These are phyloP conservation scores for Clarias platycephalus DNA, from an alignment of 2,797 vertebrate species.

Conservation along the genomic window DNA sequence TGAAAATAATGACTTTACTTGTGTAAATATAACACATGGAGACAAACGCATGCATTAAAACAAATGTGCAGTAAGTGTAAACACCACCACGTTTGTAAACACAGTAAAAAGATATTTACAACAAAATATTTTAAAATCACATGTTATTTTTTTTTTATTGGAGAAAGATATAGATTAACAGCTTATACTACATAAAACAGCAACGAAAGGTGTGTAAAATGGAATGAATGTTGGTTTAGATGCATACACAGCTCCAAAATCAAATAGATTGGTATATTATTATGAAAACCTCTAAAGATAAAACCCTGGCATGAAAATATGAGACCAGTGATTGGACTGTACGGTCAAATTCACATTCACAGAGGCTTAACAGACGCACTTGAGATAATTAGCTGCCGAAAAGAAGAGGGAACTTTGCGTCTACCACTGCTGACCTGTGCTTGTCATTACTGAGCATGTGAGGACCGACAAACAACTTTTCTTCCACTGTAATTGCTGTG, in stretches of 20 bases:
- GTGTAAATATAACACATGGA: too few relatives aligned
- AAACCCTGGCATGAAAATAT: neutral
- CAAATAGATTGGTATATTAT: neutral
- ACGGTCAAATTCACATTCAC: constrained; percentile 25
- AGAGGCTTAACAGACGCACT: constrained; percentile 39
- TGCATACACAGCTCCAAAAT: neutral
- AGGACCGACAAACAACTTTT: constrained; percentile 68
- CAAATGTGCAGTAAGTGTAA: neutral
- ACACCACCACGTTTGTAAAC: neutral
- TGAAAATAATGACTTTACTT: too few relatives aligned
- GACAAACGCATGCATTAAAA: neutral
- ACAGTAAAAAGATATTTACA: neutral
- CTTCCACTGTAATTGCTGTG: constrained; percentile 77
- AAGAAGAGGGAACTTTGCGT: constrained; percentile 32
- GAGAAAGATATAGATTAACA: neutral
- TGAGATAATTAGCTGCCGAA: constrained; percentile 52
- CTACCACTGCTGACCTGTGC: constrained; percentile 56
- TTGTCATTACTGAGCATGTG: constrained; percentile 58
- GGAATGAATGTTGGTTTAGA: neutral
- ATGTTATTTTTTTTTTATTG: neutral
- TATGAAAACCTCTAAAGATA: neutral
- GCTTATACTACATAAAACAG: neutral
- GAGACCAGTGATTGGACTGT: constrained; percentile 27
- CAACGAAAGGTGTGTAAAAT: neutral
- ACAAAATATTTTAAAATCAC: neutral